phyloP scores from a whole-genome alignment of 2,113 vertebrate species.

The Clarias magur region DNA sequence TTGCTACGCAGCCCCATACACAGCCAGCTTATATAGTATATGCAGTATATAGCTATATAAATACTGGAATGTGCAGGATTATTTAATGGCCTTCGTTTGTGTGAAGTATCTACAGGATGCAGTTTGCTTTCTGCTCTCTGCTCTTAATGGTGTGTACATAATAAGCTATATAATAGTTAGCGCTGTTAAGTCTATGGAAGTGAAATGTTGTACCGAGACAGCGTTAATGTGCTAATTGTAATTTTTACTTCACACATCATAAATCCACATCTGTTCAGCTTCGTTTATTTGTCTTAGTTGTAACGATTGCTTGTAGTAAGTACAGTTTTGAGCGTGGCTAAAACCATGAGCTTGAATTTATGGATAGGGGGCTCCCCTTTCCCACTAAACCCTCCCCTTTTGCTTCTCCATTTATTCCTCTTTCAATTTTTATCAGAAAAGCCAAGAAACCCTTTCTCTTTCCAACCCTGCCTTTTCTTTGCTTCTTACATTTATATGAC shows the following conservation, averaged over 20 bases:
- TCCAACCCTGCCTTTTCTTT: too few species aligned
- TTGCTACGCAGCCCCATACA: too few species aligned
- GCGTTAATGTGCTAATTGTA: slow-evolving; percentile 30
- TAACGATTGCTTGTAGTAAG: background rate
- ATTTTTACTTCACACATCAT: slow-evolving; percentile 27
- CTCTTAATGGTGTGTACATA: slow-evolving; percentile 13
- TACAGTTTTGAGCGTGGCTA: slow-evolving; percentile 9
- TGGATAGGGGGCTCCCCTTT: background rate
- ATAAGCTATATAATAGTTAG: background rate
- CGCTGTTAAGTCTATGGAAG: slow-evolving; percentile 1
- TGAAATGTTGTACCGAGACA: background rate
- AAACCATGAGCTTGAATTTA: slow-evolving; percentile 20
- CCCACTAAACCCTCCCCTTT: background rate
- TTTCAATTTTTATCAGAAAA: background rate
- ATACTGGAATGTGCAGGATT: background rate
- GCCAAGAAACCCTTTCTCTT: background rate
- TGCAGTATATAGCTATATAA: background rate
- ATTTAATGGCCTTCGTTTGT: background rate
- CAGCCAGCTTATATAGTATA: too few species aligned
- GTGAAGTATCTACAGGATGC: background rate
- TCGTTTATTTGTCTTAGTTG: slow-evolving; percentile 6
- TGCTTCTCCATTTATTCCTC: background rate
- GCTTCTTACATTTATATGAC: background rate
- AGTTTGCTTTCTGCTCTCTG: background rate
- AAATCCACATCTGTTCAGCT: slow-evolving; percentile 36